Evolutionary conservation across 2,113 vertebrate species (phyloP).

Genomic region (Drymodes brunneopygia): DNA sequence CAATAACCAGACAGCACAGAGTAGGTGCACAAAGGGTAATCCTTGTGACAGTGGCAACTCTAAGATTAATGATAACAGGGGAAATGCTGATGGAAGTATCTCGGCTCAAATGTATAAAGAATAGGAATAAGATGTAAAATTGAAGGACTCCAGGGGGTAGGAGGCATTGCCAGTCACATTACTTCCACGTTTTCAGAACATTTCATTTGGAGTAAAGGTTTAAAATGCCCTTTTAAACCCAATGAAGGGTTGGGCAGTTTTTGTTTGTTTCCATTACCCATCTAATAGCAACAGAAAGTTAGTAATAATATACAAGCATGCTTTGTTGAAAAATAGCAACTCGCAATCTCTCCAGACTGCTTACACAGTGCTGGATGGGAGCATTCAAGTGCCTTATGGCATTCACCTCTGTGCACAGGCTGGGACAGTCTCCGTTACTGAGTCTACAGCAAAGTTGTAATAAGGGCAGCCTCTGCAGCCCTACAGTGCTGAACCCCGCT

Average conservation of each 20-base stretch:
- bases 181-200: background rate
- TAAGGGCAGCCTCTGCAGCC: background rate
- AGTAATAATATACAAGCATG: background rate
- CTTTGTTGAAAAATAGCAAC: background rate
- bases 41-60: background rate
- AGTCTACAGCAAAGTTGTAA: rapidly evolving
- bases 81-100: background rate
- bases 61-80: background rate
- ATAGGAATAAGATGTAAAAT: background rate
- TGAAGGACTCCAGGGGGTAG: background rate
- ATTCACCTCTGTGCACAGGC: background rate
- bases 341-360: background rate
- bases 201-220: background rate
- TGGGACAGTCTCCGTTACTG: background rate
- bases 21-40: background rate
- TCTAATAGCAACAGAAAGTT: background rate
- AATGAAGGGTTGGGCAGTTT: background rate
- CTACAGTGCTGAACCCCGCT: rapidly evolving
- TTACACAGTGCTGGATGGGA: background rate
- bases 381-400: rapidly evolving
- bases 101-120: background rate
- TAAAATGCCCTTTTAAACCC: too few species aligned
- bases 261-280: background rate
- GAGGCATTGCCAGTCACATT: background rate
- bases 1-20: background rate